Evolutionary conservation across 2,888 invertebrate species (phyloP), one percentile per base, ranked within the genome.

Genomic region (Pyrrhia umbra): DNA sequence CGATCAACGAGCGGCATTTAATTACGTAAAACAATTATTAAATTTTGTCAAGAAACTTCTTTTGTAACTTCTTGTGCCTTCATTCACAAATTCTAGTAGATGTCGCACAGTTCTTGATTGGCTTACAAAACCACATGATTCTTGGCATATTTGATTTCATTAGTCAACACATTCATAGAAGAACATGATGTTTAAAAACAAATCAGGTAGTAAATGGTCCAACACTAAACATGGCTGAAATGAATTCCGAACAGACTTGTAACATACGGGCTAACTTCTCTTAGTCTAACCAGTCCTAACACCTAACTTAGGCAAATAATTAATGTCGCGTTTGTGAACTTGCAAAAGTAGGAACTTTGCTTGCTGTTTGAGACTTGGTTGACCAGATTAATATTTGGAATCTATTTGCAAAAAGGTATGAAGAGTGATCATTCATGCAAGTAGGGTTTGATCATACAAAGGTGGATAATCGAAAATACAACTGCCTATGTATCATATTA

Each of bases 221-320:
- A 68, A 39, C 51, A 34, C n/a, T 13, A n/a, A 34, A 34, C 34
- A 34, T 34, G 40, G 60, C 23, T 47, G 15, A 64, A 59, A 58
- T 47, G n/a, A 45, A 67, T 67, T 59, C 39, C 20, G 20, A 65
- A 40, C 56, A 42, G 45, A 63, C 49, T 59, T 54, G 49, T 46
- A 62, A 69, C 65, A 18, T 62, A 69, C 65, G 40, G 18, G 20
- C 18, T 75, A 60, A 75, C 37, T 58, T 66, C 54, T 51, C 43
- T 52, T 16, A 34, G 50, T 45, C 15, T 68, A 75, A 75, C 70
- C 40, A 34, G 47, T 18, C 18, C 23, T 74, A 47, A 46, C 46
- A 52, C 42, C 61, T 45, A 79, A 79, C 66, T 70, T 55, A 30
- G 57, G 42, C 18, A 58, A 66, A 69, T 75, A 72, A 68, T 79